Base-by-base conservation (phyloP, 1,140 invertebrate species). In the Coelopa frigida region DNA sequence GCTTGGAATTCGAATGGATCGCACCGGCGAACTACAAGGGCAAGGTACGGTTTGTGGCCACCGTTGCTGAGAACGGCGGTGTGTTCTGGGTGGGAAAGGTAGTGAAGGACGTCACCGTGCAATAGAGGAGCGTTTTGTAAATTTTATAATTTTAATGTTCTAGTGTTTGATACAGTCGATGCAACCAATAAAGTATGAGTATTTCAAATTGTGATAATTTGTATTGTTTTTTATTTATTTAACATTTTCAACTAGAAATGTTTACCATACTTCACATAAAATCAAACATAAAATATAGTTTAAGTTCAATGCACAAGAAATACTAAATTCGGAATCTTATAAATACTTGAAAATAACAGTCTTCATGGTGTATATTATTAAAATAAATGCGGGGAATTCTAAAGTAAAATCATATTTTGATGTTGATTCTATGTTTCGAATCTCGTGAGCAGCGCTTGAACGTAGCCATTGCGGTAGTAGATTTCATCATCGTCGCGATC, bases 31-130 rank as follows among this genome's bases (percentile, higher is more conserved):
- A 56, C n/a, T 58, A 72, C 38, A 55, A 60, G 39, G 68, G 66
- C 51, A 64, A 57, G 45, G 63, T 73, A 21, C 58, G 55, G 46
- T 68, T 72, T 41, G 57, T 67, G 50, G 66, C 58, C 7, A 72
- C 72, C 12, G 57, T 72, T 5, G 72, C 69, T 5, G 58, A 71
- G 44, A 58, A 66, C 35, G 57, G 63, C 22, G 65, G 56, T 23
- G 58, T 59, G 18, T 73, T 68, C 32, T 73, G 72, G 72, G 69
- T 70, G 8, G 56, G 57, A 3, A 59, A 57, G 8, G 53, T 43
- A 15, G 23, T 17, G 12, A 46, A 44, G 14, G 35, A 48, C 10
- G 44, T 52, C 11, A 23, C 7, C 2, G 33, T 47, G 2, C 12
- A 27, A 24, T 40, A 40, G 24, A 36, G 17, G n/a, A n/a, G n/a